These are phyloP conservation scores for Lithophane leautieri DNA, from an alignment of 2,888 invertebrate species.

Conservation along the genomic window DNA sequence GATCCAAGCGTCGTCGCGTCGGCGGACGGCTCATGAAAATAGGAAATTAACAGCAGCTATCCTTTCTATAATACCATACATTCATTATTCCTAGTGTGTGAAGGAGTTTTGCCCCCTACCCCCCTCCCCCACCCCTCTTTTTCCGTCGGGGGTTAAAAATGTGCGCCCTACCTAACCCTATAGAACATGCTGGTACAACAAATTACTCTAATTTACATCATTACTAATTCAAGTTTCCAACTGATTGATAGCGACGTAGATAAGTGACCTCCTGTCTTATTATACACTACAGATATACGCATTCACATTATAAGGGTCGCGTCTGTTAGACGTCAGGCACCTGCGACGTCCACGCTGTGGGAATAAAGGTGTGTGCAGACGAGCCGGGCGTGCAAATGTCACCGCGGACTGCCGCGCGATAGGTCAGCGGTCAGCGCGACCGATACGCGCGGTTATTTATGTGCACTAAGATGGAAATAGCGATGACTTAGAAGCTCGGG, in stretches of 20 bases:
- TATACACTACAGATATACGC: background rate
- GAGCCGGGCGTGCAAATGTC: constrained; percentile 53
- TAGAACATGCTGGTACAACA: background rate
- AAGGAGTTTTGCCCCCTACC: no score
- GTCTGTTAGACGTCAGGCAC: constrained; percentile 2
- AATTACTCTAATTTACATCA: constrained; percentile 25
- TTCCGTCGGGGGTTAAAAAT: no score
- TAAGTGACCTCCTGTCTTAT: constrained; percentile 12
- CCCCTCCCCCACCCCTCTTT: no score
- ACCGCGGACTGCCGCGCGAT: constrained; percentile 29
- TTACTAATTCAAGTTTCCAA: constrained; percentile 28
- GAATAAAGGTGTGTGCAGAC: constrained; percentile 28
- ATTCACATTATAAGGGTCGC: constrained; percentile 3
- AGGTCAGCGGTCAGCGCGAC: constrained; percentile 41
- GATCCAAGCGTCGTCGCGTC: no score
- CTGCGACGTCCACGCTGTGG: constrained; percentile 1
- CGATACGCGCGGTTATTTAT: constrained; percentile 39
- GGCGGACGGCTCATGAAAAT: no score
- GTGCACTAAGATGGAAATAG: constrained; percentile 43
- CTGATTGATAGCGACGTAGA: constrained; percentile 6
- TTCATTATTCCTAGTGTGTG: no score
- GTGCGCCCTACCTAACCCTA: no score
- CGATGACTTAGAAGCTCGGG: background rate
- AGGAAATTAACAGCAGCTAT: no score
- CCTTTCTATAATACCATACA: no score